phyloP scores from a whole-genome alignment of 2,888 invertebrate species.

The Meloe dianella region DNA sequence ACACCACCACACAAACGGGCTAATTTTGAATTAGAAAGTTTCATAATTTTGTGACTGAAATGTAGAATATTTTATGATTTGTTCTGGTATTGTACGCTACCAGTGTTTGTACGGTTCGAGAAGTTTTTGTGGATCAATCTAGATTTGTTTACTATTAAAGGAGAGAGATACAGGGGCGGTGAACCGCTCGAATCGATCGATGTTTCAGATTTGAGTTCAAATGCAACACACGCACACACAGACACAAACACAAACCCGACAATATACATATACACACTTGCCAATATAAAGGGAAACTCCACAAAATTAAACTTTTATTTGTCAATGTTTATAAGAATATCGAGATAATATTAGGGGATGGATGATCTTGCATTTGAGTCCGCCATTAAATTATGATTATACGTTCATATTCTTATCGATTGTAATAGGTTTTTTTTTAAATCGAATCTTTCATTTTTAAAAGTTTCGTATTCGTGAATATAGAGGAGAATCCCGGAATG shows the following conservation, averaged over 20 bases:
- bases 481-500: conserved; percentile 25
- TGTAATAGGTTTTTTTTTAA: conserved; percentile 9
- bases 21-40: background rate
- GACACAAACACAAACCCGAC: no score
- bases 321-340: background rate
- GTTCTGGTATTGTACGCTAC: background rate
- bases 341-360: background rate
- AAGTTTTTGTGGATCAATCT: conserved; percentile 4
- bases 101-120: background rate
- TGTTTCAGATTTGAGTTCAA: conserved; percentile 21
- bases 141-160: conserved; percentile 24
- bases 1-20: no score
- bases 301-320: background rate
- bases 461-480: conserved; percentile 41
- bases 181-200: conserved; percentile 26
- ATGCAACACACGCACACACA: no score
- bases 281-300: background rate
- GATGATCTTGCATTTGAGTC: no score
- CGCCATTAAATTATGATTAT: background rate
- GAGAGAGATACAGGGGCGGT: conserved; percentile 23
- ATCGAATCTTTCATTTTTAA: background rate
- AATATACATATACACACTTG: background rate
- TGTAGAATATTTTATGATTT: background rate
- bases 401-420: conserved; percentile 12
- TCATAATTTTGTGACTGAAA: background rate